A percentile compares a stretch with the other conserved stretches of the same genome.
phyloP scores from a whole-genome alignment of 64 coral and sea anemone genomes.

The Cladopsammia gracilis region DNA sequence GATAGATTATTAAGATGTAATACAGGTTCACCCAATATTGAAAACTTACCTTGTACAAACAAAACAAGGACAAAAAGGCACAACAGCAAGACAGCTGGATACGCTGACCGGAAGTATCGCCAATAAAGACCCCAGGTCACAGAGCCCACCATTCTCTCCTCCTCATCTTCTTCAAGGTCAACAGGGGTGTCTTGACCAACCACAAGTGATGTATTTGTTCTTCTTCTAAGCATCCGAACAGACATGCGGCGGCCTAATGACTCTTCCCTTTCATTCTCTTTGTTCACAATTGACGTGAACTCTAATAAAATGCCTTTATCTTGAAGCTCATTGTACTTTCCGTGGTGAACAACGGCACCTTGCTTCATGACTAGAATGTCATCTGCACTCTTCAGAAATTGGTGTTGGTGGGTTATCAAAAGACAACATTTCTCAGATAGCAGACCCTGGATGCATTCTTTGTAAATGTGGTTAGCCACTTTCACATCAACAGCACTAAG shows the following conservation, averaged over 20 bases:
- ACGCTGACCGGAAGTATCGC: conserved; percentile 20
- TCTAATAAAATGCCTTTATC: not conserved
- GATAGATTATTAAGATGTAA: not conserved
- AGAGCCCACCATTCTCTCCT: conserved; percentile 41
- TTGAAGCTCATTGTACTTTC: conserved; percentile 39
- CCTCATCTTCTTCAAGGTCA: conserved; percentile 10
- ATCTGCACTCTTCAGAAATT: conserved; percentile 45
- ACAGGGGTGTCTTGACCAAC: not conserved
- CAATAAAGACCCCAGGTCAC: conserved; percentile 37
- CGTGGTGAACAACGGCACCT: conserved; percentile 35
- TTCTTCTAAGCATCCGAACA: not conserved
- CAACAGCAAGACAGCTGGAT: not conserved
- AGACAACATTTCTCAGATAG: conserved; percentile 49
- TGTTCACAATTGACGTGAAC: not conserved
- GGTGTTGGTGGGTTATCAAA: conserved; percentile 39
- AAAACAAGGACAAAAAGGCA: conserved; percentile 24
- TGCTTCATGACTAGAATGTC: conserved; percentile 57
- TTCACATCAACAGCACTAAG: conserved; percentile 43
- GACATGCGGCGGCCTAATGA: not conserved
- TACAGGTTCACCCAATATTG: not conserved
- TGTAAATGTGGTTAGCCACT: conserved; percentile 37
- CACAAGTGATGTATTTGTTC: not conserved
- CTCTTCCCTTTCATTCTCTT: not conserved
- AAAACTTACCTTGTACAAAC: conserved; percentile 24
- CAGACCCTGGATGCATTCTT: conserved; percentile 46